phyloP scores from a whole-genome alignment of 2,797 vertebrate genomes.

The Galago senegalensis region DNA sequence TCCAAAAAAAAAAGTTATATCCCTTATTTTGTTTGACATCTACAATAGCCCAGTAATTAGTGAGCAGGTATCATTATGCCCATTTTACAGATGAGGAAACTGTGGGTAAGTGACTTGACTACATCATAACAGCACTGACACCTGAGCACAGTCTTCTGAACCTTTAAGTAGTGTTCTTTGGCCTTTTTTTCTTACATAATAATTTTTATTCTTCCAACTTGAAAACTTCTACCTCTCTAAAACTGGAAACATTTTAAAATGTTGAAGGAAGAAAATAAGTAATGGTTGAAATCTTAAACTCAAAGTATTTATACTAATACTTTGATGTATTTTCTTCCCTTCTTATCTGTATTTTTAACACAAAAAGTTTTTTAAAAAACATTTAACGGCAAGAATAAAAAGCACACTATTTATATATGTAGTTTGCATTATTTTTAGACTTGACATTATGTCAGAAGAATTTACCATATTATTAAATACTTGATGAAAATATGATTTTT shows the following conservation, averaged over 20 bases:
- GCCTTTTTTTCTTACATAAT: not conserved
- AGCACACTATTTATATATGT: not conserved
- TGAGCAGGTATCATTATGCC: not conserved
- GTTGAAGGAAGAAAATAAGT: not conserved
- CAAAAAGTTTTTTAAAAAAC: not conserved
- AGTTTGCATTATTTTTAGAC: not conserved
- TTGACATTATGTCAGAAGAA: conserved; percentile 13
- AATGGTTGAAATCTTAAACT: not conserved
- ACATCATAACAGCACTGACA: not conserved
- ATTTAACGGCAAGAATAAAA: not conserved
- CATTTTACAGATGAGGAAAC: conserved; percentile 34
- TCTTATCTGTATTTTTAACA: not conserved
- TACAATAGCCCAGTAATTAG: not conserved
- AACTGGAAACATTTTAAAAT: conserved; percentile 2
- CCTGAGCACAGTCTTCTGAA: not conserved
- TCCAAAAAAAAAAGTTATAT: too few species aligned
- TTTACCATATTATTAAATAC: not conserved
- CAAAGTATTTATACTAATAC: not conserved
- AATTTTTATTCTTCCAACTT: conserved; percentile 42
- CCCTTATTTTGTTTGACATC: not conserved
- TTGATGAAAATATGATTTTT: conserved; percentile 34
- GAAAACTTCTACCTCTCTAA: conserved; percentile 22
- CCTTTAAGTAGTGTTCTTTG: not conserved
- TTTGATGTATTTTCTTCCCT: not conserved
- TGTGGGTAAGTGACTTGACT: not conserved